phyloP scores from a whole-genome alignment of 2,797 vertebrate genomes.

The Falco naumanni region DNA sequence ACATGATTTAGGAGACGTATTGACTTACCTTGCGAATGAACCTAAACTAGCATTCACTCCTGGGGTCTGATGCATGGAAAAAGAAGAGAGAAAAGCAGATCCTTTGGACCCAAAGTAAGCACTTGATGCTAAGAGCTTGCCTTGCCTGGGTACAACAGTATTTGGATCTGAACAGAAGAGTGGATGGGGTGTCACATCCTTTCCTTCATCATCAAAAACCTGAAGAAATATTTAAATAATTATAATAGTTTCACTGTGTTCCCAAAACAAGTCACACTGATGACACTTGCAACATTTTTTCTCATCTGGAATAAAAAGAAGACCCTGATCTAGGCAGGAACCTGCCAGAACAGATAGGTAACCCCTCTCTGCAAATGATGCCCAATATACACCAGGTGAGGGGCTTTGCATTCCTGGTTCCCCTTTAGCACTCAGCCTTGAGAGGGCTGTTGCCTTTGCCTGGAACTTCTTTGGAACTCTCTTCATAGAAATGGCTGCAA shows the following conservation, averaged over 20 bases:
- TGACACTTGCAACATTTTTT: not conserved
- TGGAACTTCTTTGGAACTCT: not conserved
- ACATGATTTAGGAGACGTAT: not conserved
- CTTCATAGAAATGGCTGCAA: not conserved
- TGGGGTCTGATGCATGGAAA: constrained; percentile 67
- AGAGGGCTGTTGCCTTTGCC: not conserved
- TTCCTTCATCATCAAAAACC: constrained; percentile 84
- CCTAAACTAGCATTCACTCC: constrained; percentile 74
- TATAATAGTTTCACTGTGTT: not conserved
- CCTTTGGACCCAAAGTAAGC: constrained; percentile 65
- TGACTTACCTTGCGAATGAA: constrained; percentile 79
- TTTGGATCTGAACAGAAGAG: constrained; percentile 79
- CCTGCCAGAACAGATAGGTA: not conserved
- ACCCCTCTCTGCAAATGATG: not conserved
- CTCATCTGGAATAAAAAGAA: not conserved
- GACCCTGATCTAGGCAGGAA: not conserved
- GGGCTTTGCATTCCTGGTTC: not conserved
- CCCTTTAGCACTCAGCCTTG: not conserved
- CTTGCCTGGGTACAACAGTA: constrained; percentile 54
- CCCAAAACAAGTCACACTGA: not conserved
- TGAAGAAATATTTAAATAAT: constrained; percentile 61
- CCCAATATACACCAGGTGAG: not conserved
- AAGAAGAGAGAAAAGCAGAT: constrained; percentile 74
- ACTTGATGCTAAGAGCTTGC: constrained; percentile 75
- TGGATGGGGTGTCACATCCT: constrained; percentile 86